Percentiles rank a stretch among this genome's conserved stretches.
phyloP scores from a whole-genome alignment of 2,888 invertebrate genomes.

The Sympetrum striolatum region DNA sequence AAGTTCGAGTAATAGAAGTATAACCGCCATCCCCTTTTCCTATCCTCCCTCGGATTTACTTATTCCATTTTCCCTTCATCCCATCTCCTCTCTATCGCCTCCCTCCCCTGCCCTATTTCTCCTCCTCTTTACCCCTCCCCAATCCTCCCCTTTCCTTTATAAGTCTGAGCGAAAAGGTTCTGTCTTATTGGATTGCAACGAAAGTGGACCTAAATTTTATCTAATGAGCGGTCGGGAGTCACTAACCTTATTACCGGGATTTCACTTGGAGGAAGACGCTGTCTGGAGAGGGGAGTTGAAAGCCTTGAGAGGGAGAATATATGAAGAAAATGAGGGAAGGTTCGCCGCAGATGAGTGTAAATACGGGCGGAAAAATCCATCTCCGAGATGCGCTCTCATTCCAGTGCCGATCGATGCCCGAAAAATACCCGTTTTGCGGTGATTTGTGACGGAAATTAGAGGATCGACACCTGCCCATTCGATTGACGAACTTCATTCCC shows the following conservation, averaged over 20 bases:
- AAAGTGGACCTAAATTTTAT: conserved; percentile 36
- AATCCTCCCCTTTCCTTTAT: neutral
- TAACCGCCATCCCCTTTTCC: neutral
- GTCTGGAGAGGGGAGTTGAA: neutral
- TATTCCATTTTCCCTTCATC: neutral
- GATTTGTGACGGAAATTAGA: too few relatives aligned
- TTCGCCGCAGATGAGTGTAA: neutral
- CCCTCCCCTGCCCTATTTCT: neutral
- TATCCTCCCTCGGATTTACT: neutral
- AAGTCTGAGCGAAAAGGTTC: conserved; percentile 18
- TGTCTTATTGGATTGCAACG: conserved; percentile 21
- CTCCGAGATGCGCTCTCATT: neutral
- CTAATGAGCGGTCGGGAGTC: conserved; percentile 38
- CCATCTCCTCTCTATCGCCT: neutral
- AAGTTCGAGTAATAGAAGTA: neutral
- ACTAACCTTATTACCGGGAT: conserved; percentile 42
- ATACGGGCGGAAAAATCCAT: neutral
- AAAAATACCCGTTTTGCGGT: too few relatives aligned
- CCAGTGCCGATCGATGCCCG: too few relatives aligned
- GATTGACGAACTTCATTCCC: too few relatives aligned
- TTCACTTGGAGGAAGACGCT: neutral
- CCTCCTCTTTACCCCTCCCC: neutral
- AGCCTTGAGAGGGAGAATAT: neutral
- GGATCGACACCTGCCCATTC: too few relatives aligned
- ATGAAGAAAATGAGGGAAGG: neutral